A percentile compares a stretch with the other conserved stretches of the same genome.
Conservation (phyloP, 2,797 vertebrate genomes). For the Sebastes oblongus region DNA sequence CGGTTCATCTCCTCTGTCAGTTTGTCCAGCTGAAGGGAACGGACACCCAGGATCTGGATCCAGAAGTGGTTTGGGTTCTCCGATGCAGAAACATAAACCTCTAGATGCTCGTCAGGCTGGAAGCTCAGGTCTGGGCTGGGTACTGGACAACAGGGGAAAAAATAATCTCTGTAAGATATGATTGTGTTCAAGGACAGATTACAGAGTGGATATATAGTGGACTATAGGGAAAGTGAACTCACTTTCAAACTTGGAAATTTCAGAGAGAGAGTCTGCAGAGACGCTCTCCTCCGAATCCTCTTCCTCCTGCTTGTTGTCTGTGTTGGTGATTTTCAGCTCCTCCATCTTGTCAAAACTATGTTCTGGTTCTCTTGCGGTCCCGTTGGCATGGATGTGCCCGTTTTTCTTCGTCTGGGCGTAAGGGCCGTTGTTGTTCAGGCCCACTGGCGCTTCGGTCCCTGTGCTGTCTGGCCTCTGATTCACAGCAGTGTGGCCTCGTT, state of each 20-base stretch:
- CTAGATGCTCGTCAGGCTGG: conserved; percentile 88
- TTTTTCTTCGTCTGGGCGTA: conserved; percentile 39
- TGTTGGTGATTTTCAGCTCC: conserved; percentile 10
- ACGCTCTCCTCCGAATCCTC: conserved; percentile 38
- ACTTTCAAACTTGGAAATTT: conserved; percentile 88
- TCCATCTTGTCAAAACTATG: background rate
- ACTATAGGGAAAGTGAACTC: conserved; percentile 33
- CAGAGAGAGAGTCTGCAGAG: conserved; percentile 65
- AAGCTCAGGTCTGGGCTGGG: conserved; percentile 92
- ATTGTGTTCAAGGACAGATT: background rate
- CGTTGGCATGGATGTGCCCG: conserved; percentile 13
- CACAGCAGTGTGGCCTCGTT: conserved; percentile 67
- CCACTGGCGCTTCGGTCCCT: conserved; percentile 6
- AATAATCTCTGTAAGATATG: background rate
- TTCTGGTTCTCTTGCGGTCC: conserved; percentile 2
- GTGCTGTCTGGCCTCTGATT: conserved; percentile 16
- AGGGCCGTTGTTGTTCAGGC: conserved; percentile 32
- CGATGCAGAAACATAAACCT: conserved; percentile 89
- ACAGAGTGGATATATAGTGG: background rate
- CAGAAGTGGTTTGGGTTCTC: conserved; percentile 93
- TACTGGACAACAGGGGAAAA: conserved; percentile 71
- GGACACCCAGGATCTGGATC: conserved; percentile 91
- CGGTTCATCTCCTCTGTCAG: conserved; percentile 88
- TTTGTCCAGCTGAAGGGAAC: conserved; percentile 89
- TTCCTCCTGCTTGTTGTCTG: conserved; percentile 10